Evolutionary conservation across 1,140 invertebrate species (phyloP).

Genomic region (Scaptodrosophila lebanonensis): DNA sequence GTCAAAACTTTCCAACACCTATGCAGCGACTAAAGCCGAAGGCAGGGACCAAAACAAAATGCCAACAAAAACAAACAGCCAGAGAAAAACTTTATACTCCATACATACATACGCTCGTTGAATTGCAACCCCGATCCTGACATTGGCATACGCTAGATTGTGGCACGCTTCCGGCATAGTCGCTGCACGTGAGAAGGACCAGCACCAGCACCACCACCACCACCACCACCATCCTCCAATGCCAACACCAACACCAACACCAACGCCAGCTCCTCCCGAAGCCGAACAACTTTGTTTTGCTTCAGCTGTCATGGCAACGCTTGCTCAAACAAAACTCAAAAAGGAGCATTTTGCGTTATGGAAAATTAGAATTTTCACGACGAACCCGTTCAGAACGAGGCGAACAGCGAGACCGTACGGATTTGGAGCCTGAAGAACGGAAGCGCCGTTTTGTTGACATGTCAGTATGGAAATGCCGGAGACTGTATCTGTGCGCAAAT

Average conservation of each 20-base stretch:
- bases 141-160: no score
- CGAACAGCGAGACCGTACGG: conserved; percentile 30
- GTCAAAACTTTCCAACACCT: conserved; percentile 49
- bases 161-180: conserved; percentile 41
- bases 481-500: conserved; percentile 65
- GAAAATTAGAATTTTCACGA: conserved; percentile 32
- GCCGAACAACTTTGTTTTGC: conserved; percentile 44
- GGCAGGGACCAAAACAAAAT: conserved; percentile 69
- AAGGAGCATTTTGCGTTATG: conserved; percentile 15
- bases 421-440: conserved; percentile 14
- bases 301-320: conserved; percentile 57
- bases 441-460: conserved; percentile 34
- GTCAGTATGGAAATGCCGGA: conserved; percentile 70
- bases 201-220: conserved; percentile 4
- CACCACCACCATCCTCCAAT: conserved; percentile 15
- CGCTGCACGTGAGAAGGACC: conserved; percentile 55
- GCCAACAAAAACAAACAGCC: conserved; percentile 64
- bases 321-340: conserved; percentile 9
- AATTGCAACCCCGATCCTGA: no score
- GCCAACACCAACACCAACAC: conserved; percentile 6
- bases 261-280: conserved; percentile 4
- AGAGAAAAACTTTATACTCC: no score
- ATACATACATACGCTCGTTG: no score
- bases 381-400: conserved; percentile 53
- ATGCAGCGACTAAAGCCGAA: conserved; percentile 27